Evolutionary conservation across 2,797 vertebrate species (phyloP), one percentile per base, ranked within the genome.

Genomic region (Phoeniculus purpureus): DNA sequence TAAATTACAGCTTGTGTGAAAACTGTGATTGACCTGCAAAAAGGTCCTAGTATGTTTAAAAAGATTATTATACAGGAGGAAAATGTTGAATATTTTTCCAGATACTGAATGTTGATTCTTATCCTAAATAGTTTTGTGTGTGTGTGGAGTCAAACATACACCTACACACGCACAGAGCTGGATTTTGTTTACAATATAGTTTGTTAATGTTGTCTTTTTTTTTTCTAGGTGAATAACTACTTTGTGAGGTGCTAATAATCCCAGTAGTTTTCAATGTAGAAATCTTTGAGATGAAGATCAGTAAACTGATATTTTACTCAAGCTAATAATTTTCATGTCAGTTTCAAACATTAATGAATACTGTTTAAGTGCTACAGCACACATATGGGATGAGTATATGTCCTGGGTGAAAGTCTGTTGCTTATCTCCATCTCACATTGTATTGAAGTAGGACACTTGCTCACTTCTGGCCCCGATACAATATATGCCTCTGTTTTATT

Each of bases 1-100:
- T 96, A 91, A 96, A 96, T 96, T 96, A 94, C 64, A 93, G 87
- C 92, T 94, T 95, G 71, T 78, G 89, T 93, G 81, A 89, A 95
- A 96, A 88, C 85, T 93, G 83, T 94, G 86, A 90, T 80, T 94
- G 95, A 92, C 84, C 94, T 94, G 78, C 61, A 85, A 71, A 96
- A 95, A 95, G 87, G 64, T 95, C 82, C 31, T 81, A 93, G 56
- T 45, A 43, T 50, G 29, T 86, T 95, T 96, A 79, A 95, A 92
- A 93, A 87, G 74, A 96, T 81, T 52, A 93, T 84, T 95, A 88
- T 50, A 89, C 79, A 54, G 55, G 26, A 87, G 48, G 12, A 87
- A 92, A 91, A 90, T 40, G 54, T 26, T 89, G 43, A 92, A 66
- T 94, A 52, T 84, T 92, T 90, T 88, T 9, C 43, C 27, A 88